Evolutionary conservation across 2,888 invertebrate species (phyloP), one percentile per base, ranked within the genome.

Genomic region (Teleiodes luculella): DNA sequence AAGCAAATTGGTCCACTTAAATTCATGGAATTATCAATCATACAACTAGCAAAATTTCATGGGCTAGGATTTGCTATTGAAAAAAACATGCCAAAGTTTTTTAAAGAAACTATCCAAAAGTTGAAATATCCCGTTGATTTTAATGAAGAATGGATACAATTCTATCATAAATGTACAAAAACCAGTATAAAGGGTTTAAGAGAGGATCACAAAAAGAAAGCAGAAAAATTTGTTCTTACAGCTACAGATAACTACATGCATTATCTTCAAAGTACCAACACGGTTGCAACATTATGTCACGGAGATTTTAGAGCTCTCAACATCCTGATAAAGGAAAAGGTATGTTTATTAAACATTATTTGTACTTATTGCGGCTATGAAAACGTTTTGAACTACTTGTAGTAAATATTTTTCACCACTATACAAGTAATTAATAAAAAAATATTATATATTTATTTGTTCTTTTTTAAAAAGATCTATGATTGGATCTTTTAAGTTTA

Each of bases 301-400:
- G 83, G 84, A 1, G 84, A 85, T 63, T 86, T 72, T 53, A 76
- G 74, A 57, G 65, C 73, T 14, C 78, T 73, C 51, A 85, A 86
- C 62, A 68, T 83, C 18, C 57, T 86, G 64, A 51, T 63, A 6
- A 79, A 74, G 61, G 67, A 74, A 58, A 48, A 33, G 13, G 84
- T 85, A 68, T 74, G 79, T 74, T 18, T 8, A n/a, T 8, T 4
- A 6, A 24, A 6, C 6, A 24, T 6, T 24, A 24, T 24, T 4
- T 24, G n/a, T n/a, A n/a, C n/a, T n/a, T n/a, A n/a, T n/a, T n/a
- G n/a, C n/a, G n/a, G n/a, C n/a, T n/a, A n/a, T n/a, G n/a, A n/a
- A n/a, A n/a, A n/a, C n/a, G n/a, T 6, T 24, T 24, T 24, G 24
- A 24, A 6, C 24, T 6, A 24, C 24, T 24, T 24, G 24, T 33